Conservation (phyloP, 1,140 invertebrate species). For the Apis florea region DNA sequence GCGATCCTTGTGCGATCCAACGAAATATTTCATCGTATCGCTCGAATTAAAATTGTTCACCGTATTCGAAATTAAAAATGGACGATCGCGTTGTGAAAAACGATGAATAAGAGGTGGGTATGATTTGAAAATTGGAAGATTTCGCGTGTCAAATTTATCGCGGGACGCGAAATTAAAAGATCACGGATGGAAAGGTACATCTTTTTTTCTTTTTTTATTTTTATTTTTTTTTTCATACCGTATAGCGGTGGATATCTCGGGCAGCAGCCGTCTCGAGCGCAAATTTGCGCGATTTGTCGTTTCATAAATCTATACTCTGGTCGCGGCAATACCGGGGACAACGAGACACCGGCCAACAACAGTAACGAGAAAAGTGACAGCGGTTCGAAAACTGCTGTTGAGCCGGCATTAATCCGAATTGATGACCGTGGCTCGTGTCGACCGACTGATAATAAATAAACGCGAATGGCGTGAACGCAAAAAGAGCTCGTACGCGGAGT, state of each 20-base stretch:
- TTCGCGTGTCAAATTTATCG: too few relatives aligned
- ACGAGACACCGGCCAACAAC: conserved; percentile 26
- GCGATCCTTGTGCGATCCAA: too few relatives aligned
- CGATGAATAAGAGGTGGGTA: too few relatives aligned
- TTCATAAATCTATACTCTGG: conserved; percentile 34
- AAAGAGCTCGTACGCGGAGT: not conserved
- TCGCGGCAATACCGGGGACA: not conserved
- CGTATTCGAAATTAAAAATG: too few relatives aligned
- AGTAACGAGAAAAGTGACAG: conserved; percentile 54
- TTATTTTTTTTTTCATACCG: too few relatives aligned
- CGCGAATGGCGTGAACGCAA: conserved; percentile 28
- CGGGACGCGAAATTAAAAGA: too few relatives aligned
- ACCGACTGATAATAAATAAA: conserved; percentile 61
- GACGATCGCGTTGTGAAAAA: too few relatives aligned
- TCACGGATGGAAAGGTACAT: too few relatives aligned
- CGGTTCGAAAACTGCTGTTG: conserved; percentile 54
- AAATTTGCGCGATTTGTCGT: conserved; percentile 2
- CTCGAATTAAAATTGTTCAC: too few relatives aligned
- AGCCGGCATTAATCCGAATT: conserved; percentile 59
- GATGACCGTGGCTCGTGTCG: conserved; percentile 42
- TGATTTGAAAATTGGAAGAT: too few relatives aligned
- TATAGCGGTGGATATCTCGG: not conserved
- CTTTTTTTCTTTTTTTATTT: too few relatives aligned
- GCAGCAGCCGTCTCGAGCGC: not conserved
- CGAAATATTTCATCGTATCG: too few relatives aligned